Evolutionary conservation across 1,140 invertebrate genomes (phyloP), one percentile per base, ranked within the genome.

Genomic region (Rhynchophorus ferrugineus): DNA sequence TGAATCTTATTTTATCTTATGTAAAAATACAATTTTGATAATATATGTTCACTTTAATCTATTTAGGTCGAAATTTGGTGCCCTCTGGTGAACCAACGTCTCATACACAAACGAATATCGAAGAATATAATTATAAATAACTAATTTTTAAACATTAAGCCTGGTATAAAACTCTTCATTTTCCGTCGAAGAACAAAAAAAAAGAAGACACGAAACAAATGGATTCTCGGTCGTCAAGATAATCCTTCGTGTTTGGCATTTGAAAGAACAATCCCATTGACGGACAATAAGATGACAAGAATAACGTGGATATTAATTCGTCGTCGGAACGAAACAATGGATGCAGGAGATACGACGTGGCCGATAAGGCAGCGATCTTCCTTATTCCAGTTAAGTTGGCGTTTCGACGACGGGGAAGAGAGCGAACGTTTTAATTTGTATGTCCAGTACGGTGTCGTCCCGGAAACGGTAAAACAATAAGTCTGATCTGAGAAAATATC

Each of bases 261-360:
- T 24, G 14, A 38, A 18, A 22, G 34, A 38, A 37, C 18, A 47
- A 38, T 22, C 41, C 24, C 56, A 57, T 57, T 54, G 56, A 53
- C 44, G 44, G 17, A 47, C 20, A 33, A 36, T 34, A 36, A 53
- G 52, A 54, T 51, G 56, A 58, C 56, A 58, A 39, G 56, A 54
- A 51, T 53, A 58, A 54, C 54, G 51, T 54, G 37, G 52, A 48
- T 47, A 58, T 58, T 58, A 58, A 58, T 58, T 54, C 51, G 51
- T 54, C 29, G 52, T 5, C 24, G 16, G 42, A 58, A 21, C 51
- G 45, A 54, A 54, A 58, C 56, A 58, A 58, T 58, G 56, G 47
- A 49, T 16, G 47, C 39, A 33, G 34, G 51, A 58, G 56, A 58
- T 58, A 22, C 46, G 46, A 58, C 56, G 56, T 58, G 56, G 22